Percentiles rank a stretch among this genome's conserved stretches.
phyloP scores from a whole-genome alignment of 1,140 invertebrate species.

The Sipha flava region DNA sequence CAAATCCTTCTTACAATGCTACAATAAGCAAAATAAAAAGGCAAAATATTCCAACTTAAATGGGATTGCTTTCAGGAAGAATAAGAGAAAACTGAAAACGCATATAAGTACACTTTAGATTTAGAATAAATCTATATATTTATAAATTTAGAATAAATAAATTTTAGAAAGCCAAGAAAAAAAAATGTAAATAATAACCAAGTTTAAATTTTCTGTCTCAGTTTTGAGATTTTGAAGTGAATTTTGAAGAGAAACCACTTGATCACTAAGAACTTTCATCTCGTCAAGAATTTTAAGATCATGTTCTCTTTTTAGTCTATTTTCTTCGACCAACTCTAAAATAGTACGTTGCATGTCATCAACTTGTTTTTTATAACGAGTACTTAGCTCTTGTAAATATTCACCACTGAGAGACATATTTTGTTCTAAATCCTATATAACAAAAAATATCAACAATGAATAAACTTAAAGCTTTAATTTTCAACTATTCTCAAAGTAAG shows the following conservation, averaged over 20 bases:
- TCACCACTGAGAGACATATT: slow-evolving; percentile 94
- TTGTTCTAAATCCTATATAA: slow-evolving; percentile 67
- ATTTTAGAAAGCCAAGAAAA: too few species aligned
- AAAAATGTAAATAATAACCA: not conserved
- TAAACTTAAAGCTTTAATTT: too few species aligned
- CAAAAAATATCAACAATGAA: too few species aligned
- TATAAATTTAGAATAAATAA: too few species aligned
- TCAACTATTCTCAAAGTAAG: too few species aligned
- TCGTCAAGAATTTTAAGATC: slow-evolving; percentile 41
- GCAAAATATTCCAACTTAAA: not conserved
- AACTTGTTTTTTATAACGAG: slow-evolving; percentile 89
- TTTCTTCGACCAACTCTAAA: slow-evolving; percentile 56
- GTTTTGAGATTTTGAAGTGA: not conserved
- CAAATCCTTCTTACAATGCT: too few species aligned
- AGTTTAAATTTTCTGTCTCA: slow-evolving; percentile 11
- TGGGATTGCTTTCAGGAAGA: slow-evolving; percentile 4
- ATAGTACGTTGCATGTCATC: slow-evolving; percentile 87
- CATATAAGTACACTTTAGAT: not conserved
- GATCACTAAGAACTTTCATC: slow-evolving; percentile 44
- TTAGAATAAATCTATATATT: too few species aligned
- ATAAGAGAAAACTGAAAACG: not conserved
- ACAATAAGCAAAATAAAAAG: not conserved
- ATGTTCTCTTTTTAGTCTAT: slow-evolving; percentile 30
- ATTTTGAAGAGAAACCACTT: slow-evolving; percentile 19
- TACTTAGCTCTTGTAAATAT: slow-evolving; percentile 89